Conservation (phyloP, 2,797 vertebrate genomes). For the Acrocephalus scirpaceus region DNA sequence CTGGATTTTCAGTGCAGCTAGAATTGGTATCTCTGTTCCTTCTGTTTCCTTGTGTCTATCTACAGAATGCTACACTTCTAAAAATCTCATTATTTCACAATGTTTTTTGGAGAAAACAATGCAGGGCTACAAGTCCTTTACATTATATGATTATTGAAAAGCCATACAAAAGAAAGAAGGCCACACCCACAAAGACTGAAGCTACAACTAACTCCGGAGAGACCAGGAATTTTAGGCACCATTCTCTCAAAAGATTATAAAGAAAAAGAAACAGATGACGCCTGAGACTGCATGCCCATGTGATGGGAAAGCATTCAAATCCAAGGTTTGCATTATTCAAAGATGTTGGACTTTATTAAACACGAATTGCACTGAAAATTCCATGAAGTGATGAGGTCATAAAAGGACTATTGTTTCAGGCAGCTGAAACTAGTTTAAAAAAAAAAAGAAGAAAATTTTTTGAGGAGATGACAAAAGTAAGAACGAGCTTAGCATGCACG, state of each 20-base stretch:
- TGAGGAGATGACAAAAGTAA: background rate
- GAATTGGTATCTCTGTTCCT: background rate
- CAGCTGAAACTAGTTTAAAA: background rate
- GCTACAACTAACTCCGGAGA: background rate
- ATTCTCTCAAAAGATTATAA: background rate
- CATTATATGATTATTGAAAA: background rate
- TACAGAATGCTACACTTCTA: background rate
- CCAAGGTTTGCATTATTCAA: background rate
- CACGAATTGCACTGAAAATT: background rate
- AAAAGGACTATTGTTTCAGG: background rate
- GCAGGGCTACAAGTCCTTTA: background rate
- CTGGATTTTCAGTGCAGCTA: slow-evolving; percentile 1
- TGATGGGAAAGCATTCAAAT: background rate
- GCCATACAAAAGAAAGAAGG: background rate
- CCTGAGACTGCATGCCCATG: background rate
- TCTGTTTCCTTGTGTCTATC: background rate
- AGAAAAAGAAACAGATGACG: background rate
- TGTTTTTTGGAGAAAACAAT: background rate
- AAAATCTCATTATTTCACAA: background rate
- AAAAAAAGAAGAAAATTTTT: background rate
- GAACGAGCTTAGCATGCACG: background rate
- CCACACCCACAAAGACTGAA: background rate
- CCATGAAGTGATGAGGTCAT: background rate
- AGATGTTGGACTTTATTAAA: background rate
- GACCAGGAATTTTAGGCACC: background rate